Evolutionary conservation across 2,888 invertebrate species (phyloP), one percentile per base, ranked within the genome.

Genomic region (Lucinisca nassula): DNA sequence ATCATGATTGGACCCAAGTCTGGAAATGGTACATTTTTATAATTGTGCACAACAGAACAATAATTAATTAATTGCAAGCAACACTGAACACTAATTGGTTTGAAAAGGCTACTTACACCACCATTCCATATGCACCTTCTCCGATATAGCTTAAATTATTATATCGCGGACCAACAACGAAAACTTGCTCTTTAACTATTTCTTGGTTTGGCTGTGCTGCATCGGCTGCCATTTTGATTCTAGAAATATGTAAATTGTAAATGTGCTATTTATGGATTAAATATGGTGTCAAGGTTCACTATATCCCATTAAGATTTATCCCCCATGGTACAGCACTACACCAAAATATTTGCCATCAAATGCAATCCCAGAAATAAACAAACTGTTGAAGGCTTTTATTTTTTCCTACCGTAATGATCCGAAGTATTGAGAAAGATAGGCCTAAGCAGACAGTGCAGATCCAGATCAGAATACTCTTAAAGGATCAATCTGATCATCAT

Each of bases 71-170:
- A 45, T 12, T 12, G 8, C 40, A 40, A 40, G 40, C 40, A 40
- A 10, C 40, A 40, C 8, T 14, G 14, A 40, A 14, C 40, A 40
- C 6, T 40, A 40, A 40, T 40, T 40, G 32, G 32, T 21, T 38
- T 76, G 49, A 10, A 45, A 24, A 32, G 3, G 17, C 97, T 91
- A 99, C 99, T 99, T 98, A 99, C 99, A 99, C 99, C 96, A 99
- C 99, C 99, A 99, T 99, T 95, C 99, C 99, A 97, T 99, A 99
- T 92, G 99, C 99, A 94, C 99, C 99, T 97, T 99, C 99, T 85
- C 99, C 99, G 96, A 99, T 99, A 97, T 99, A 99, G 88, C 98
- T 98, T 94, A 99, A 97, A 97, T 98, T 98, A 89, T 98, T 98
- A 97, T 99, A 99, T 91, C 99, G 97, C 38, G 96, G 96, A 74